Evolutionary conservation across 2,888 invertebrate species (phyloP), one percentile per base, ranked within the genome.

Genomic region (Teinopalpus imperialis): DNA sequence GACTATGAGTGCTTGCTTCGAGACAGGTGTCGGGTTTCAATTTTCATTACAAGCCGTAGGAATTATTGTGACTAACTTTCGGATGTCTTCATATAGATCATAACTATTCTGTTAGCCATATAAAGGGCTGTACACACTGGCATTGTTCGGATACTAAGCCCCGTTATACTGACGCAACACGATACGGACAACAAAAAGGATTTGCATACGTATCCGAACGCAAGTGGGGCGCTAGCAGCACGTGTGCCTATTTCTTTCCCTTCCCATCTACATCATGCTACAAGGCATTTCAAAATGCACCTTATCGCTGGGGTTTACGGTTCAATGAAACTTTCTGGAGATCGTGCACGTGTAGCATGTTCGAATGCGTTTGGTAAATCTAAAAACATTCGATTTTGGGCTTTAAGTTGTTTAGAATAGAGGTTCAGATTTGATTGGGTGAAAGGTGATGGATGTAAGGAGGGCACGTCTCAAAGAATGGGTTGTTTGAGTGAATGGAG

Each of bases 141-240:
- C 49, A 51, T 46, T 51, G 59, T 70, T 63, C 69, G 58, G 58
- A 67, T 74, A 73, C 57, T 51, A 48, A 51, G 63, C 62, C 63
- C 81, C 78, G 79, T 78, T 77, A 79, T 55, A 57, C 56, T 77
- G 75, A 81, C 68, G 61, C 59, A 54, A 51, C 54, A 7, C 18
- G 34, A 23, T 37, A 62, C 74, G 71, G 75, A 82, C 81, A 81
- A 83, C 81, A 83, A 86, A n/a, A 85, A 75, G 61, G 72, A 82
- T 86, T 86, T 82, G 81, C 86, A 85, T 82, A 74, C 68, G 74
- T 76, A 69, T 78, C 72, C 67, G 66, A 69, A 71, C 76, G 77
- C 56, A 81, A 75, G 62, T 64, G 57, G 67, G 66, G 52, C 65
- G 58, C 51, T 49, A 49, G 53, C 40, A 54, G 58, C 66, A 69